These are phyloP conservation scores for Pseudomyrmex flavicornis DNA, from an alignment of 1,140 invertebrate genomes.

Conservation along the genomic window DNA sequence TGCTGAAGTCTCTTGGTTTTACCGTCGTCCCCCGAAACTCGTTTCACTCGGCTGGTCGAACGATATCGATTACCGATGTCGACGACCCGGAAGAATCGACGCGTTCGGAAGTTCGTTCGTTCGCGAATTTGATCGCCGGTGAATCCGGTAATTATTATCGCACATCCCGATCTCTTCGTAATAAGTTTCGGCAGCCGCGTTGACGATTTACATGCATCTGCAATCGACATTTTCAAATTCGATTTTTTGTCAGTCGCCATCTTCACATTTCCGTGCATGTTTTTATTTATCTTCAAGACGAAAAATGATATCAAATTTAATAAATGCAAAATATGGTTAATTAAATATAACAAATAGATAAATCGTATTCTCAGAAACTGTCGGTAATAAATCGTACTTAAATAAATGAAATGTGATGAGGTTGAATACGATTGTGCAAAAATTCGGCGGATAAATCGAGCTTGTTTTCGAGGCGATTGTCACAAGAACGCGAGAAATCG, in stretches of 20 bases:
- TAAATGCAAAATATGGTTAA: too few relatives aligned
- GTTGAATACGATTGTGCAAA: too few relatives aligned
- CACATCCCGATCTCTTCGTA: background rate
- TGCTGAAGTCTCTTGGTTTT: slow-evolving; percentile 39
- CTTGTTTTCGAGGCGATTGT: background rate
- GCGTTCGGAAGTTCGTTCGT: slow-evolving; percentile 27
- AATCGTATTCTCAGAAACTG: too few relatives aligned
- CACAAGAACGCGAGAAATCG: background rate
- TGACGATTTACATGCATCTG: background rate
- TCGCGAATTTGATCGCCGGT: slow-evolving; percentile 24
- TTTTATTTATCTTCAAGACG: too few relatives aligned
- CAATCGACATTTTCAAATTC: slow-evolving; percentile 13
- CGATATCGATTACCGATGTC: slow-evolving; percentile 71
- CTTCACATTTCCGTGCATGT: too few relatives aligned
- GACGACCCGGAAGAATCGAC: slow-evolving; percentile 58
- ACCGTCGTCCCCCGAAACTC: slow-evolving; percentile 55
- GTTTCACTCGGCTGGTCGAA: slow-evolving; percentile 60
- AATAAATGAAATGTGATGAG: background rate
- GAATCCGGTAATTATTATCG: slow-evolving; percentile 27
- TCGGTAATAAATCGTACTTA: too few relatives aligned
- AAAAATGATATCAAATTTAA: too few relatives aligned
- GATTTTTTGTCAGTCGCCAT: too few relatives aligned
- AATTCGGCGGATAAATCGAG: too few relatives aligned
- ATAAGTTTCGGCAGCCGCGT: slow-evolving; percentile 22
- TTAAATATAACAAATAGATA: too few relatives aligned